Percentiles rank a stretch among this genome's conserved stretches.
Conservation (phyloP, 92 coral and sea anemone genomes). For the Hydrozoanthus gracilis region DNA sequence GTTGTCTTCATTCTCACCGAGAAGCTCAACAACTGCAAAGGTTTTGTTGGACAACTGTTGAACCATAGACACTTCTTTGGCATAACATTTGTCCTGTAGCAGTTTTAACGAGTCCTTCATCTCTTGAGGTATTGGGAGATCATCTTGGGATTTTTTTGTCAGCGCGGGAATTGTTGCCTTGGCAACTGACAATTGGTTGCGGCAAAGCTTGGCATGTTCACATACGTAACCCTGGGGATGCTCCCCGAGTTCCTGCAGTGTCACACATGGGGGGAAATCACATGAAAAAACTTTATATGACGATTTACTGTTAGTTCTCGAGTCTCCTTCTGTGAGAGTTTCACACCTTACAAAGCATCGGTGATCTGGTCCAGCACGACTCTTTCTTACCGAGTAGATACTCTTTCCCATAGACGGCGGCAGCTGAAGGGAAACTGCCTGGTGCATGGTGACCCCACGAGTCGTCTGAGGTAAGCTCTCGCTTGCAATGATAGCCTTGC, state of each 20-base stretch:
- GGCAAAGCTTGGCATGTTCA: slow-evolving; percentile 85
- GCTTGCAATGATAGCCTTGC: slow-evolving; percentile 69
- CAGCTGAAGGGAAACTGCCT: slow-evolving; percentile 82
- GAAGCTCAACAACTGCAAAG: slow-evolving; percentile 85
- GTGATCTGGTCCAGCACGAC: slow-evolving; percentile 87
- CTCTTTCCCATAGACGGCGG: slow-evolving; percentile 60
- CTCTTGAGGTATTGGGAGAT: slow-evolving; percentile 56
- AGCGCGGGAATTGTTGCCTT: slow-evolving; percentile 72
- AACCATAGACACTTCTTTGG: slow-evolving; percentile 76
- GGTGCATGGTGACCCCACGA: slow-evolving; percentile 56
- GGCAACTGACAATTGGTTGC: slow-evolving; percentile 36
- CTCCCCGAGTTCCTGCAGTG: slow-evolving; percentile 72
- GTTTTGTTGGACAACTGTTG: slow-evolving; percentile 82
- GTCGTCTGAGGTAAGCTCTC: slow-evolving; percentile 45
- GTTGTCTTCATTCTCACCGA: slow-evolving; percentile 63
- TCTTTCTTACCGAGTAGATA: slow-evolving; percentile 83
- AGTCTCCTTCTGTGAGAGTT: slow-evolving; percentile 34
- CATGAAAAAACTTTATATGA: slow-evolving; percentile 57
- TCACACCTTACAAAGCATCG: slow-evolving; percentile 85
- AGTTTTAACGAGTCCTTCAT: slow-evolving; percentile 68
- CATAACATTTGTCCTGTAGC: slow-evolving; percentile 62
- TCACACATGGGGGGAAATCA: slow-evolving; percentile 85
- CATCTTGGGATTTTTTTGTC: slow-evolving; percentile 50
- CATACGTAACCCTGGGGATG: slow-evolving; percentile 65
- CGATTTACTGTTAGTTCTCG: background rate